A percentile compares a stretch with the other conserved stretches of the same genome.
These are phyloP conservation scores for Lypha dubia DNA, from an alignment of 2,888 invertebrate genomes.

Conservation along the genomic window DNA sequence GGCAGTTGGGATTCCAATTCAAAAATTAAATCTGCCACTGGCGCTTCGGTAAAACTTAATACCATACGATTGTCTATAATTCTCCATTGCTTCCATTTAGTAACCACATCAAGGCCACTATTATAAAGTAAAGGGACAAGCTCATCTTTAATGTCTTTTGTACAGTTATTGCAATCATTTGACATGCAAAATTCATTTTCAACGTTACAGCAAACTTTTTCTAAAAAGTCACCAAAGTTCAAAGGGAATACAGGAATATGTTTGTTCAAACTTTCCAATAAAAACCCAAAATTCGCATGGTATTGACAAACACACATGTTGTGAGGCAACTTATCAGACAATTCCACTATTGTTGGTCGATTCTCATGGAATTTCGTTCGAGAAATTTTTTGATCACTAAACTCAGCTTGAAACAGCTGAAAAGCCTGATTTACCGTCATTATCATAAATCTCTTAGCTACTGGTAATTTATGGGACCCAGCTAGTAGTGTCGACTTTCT, in stretches of 20 bases:
- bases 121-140: slow-evolving; percentile 54
- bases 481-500: slow-evolving; percentile 17
- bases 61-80: slow-evolving; percentile 46
- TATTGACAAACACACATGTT: slow-evolving; percentile 49
- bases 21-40: slow-evolving; percentile 47
- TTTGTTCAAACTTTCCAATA: slow-evolving; percentile 19
- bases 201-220: slow-evolving; percentile 54
- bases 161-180: slow-evolving; percentile 49
- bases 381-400: slow-evolving; percentile 4
- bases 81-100: slow-evolving; percentile 57
- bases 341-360: slow-evolving; percentile 34
- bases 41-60: slow-evolving; percentile 46
- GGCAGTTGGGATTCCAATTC: slow-evolving; percentile 62
- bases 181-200: slow-evolving; percentile 56
- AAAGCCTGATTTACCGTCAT: not conserved
- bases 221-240: slow-evolving; percentile 48
- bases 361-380: slow-evolving; percentile 30
- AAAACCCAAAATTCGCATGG: slow-evolving; percentile 29
- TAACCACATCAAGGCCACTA: slow-evolving; percentile 44
- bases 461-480: not conserved
- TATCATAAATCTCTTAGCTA: slow-evolving; percentile 1
- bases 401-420: not conserved
- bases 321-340: slow-evolving; percentile 31
- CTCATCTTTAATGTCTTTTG: slow-evolving; percentile 49
- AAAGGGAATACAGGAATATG: slow-evolving; percentile 7